Evolutionary conservation across 1,140 invertebrate species (phyloP), one percentile per base, ranked within the genome.

Genomic region (Drosophila oshimai): DNA sequence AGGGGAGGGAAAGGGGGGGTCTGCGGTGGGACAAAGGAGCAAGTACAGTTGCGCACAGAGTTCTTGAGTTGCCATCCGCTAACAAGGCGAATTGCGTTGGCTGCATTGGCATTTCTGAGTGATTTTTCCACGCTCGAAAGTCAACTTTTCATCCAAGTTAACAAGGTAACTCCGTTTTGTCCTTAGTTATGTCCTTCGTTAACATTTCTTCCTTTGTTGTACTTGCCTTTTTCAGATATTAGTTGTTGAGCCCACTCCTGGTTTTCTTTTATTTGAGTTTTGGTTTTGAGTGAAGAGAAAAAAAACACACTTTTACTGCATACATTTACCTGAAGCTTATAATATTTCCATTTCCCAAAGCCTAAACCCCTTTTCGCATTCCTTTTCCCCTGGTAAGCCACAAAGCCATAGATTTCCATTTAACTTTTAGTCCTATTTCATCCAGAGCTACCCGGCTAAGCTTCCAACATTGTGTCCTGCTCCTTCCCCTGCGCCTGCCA

Each of bases 321-420:
- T 65, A 65, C 42, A 65, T 65, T 50, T 37, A 39, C 61, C 62
- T 67, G 62, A 58, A 65, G 62, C 62, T 65, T 67, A 67, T 33
- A 67, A 65, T 47, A 67, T 67, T 67, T 65, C 62, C 62, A 39
- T 65, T 65, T 65, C 4, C 20, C 46, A 36, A 13, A 10, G 24
- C 41, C 42, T 13, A 50, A 51, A 62, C 41, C 62, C 62, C 60
- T 49, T 62, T 37, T 6, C 15, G 13, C 26, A 22, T 41, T 12
- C 18, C 7, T 17, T n/a, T 2, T 3, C 9, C 39, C 7, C 26
- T 4, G 20, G 15, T 79, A 84, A 74, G 80, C 78, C 80, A 47
- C 70, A 83, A 83, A 86, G 80, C 80, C 74, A 83, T 83, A 83
- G 79, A 83, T 84, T 83, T 83, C 70, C 79, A 83, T 83, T 83